Evolutionary conservation across 2,797 vertebrate species (phyloP).

Genomic region (Triplophysa yarkandensis): DNA sequence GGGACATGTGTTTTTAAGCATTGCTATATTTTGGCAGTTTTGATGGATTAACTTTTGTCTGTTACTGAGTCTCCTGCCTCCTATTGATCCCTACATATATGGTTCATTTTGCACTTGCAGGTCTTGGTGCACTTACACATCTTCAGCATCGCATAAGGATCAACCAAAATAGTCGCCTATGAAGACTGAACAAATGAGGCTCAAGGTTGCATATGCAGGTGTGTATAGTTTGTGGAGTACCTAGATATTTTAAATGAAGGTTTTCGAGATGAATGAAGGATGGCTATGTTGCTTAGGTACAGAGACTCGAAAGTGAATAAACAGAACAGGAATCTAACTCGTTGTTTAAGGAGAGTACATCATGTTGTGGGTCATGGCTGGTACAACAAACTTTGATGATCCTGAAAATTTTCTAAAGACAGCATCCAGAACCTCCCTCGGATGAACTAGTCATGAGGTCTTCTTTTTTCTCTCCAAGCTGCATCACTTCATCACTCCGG

Average conservation of each 20-base stretch:
- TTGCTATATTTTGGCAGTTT: neutral
- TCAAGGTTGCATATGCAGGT: conserved; percentile 8
- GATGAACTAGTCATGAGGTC: conserved; percentile 62
- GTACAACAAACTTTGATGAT: neutral
- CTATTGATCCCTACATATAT: neutral
- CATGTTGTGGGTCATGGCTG: neutral
- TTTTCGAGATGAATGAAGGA: neutral
- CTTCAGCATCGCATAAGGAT: neutral
- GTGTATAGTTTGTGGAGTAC: conserved; percentile 11
- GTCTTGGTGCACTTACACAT: conserved; percentile 8
- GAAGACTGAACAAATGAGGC: neutral
- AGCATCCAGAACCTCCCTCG: conserved; percentile 53
- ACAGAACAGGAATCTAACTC: neutral
- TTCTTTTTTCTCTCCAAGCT: conserved; percentile 69
- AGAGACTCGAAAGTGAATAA: conserved; percentile 3
- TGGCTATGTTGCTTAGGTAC: conserved; percentile 5
- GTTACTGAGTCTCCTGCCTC: neutral
- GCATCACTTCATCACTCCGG: conserved; percentile 69
- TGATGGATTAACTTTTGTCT: neutral
- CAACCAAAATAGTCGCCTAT: neutral
- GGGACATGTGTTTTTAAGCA: neutral
- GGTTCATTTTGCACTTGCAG: conserved; percentile 19
- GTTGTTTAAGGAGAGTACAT: neutral
- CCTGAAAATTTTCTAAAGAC: conserved; percentile 15
- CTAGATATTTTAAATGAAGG: conserved; percentile 19